These are phyloP conservation scores for Lottia scabra DNA, from an alignment of 2,888 invertebrate species.

Conservation along the genomic window DNA sequence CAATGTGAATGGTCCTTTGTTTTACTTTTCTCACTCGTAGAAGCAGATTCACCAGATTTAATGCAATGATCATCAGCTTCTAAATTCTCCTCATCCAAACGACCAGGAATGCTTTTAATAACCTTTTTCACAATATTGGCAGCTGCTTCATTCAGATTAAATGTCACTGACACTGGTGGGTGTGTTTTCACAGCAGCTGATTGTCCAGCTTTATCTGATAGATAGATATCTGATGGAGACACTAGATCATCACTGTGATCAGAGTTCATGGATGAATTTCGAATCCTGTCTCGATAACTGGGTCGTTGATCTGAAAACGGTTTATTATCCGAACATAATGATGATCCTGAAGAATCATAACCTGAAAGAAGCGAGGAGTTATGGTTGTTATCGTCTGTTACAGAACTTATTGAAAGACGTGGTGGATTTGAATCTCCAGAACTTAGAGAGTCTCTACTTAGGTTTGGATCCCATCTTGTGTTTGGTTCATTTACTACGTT, in stretches of 20 bases:
- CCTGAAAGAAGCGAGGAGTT: background rate
- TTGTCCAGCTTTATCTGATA: background rate
- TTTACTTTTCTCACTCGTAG: background rate
- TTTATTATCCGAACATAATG: background rate
- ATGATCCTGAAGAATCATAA: background rate
- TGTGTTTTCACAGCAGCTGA: background rate
- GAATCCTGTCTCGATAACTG: background rate
- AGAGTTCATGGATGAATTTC: background rate
- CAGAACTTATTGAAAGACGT: background rate
- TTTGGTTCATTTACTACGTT: background rate
- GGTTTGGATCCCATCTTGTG: background rate
- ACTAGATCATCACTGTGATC: background rate
- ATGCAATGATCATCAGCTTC: background rate
- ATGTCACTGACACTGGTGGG: background rate
- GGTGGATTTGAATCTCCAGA: background rate
- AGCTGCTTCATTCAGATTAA: constrained; percentile 27
- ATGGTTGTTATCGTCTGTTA: background rate
- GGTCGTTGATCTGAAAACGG: background rate
- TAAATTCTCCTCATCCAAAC: constrained; percentile 6
- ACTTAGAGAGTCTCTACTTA: background rate
- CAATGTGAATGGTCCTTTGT: background rate
- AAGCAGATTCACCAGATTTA: background rate
- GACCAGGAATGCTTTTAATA: constrained; percentile 29
- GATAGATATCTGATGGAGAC: background rate
- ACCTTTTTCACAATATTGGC: constrained; percentile 36